phyloP scores from a whole-genome alignment of 2,797 vertebrate species.

The Aplochiton taeniatus region DNA sequence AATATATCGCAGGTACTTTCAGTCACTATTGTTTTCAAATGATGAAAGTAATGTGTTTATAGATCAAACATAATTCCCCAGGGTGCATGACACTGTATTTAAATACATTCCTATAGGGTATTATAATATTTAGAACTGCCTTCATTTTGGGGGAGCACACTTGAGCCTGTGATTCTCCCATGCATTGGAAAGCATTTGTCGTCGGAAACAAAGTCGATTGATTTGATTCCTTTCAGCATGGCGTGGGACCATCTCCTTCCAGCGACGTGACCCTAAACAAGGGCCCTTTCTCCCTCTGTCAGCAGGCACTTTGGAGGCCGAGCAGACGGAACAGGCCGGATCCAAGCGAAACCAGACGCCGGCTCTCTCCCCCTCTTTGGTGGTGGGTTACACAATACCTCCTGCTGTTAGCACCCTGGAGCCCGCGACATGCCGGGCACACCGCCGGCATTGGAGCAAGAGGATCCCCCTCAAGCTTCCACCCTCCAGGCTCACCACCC shows the following conservation, averaged over 20 bases:
- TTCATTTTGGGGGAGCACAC: not conserved
- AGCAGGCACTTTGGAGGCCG: conserved; percentile 28
- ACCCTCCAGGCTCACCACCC: not conserved
- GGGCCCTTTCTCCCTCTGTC: conserved; percentile 23
- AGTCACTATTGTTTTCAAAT: too few relatives aligned
- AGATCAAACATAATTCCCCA: too few relatives aligned
- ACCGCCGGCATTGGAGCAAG: conserved; percentile 33
- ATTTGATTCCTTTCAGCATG: conserved; percentile 12
- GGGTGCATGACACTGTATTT: too few relatives aligned
- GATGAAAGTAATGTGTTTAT: too few relatives aligned
- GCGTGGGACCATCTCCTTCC: conserved; percentile 12
- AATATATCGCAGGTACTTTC: too few relatives aligned
- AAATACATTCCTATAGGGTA: too few relatives aligned
- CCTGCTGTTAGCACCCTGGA: conserved; percentile 39
- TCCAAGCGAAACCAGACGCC: conserved; percentile 46
- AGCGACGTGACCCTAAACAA: conserved; percentile 16
- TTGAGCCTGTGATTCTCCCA: not conserved
- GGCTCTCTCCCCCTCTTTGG: conserved; percentile 7
- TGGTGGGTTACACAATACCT: conserved; percentile 38
- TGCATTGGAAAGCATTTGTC: not conserved
- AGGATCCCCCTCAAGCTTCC: not conserved
- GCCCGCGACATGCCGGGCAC: conserved; percentile 38
- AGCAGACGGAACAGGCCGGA: conserved; percentile 6
- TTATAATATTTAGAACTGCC: too few relatives aligned
- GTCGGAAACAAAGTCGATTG: conserved; percentile 11